Conservation (phyloP, 2,888 invertebrate genomes). For the Microctonus aethiopoides region DNA sequence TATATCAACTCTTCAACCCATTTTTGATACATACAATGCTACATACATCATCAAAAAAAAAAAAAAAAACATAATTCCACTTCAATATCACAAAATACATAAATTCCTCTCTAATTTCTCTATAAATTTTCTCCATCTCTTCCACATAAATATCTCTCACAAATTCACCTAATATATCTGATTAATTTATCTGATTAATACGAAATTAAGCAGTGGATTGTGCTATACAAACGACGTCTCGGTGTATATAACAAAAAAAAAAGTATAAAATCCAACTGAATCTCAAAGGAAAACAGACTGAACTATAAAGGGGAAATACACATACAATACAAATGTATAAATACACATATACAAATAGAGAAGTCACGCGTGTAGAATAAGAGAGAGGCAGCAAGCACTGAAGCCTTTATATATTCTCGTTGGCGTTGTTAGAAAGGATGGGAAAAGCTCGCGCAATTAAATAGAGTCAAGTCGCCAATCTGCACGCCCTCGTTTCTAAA, state of each 20-base stretch:
- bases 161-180: no score
- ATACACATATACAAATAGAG: background rate
- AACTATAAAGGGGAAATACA: no score
- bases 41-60: no score
- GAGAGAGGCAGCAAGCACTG: background rate
- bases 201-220: background rate
- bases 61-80: no score
- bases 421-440: slow-evolving; percentile 3
- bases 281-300: background rate
- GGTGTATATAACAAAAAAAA: background rate
- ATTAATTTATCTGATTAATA: background rate
- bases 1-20: no score
- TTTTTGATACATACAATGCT: no score
- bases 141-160: no score
- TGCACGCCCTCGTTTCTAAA: slow-evolving; percentile 15
- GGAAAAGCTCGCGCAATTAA: slow-evolving; percentile 23
- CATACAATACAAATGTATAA: no score
- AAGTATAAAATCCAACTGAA: background rate
- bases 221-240: background rate
- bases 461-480: slow-evolving; percentile 28
- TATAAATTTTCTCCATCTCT: no score
- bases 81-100: no score
- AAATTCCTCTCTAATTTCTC: no score
- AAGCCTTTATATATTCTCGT: slow-evolving; percentile 14
- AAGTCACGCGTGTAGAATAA: background rate